Evolutionary conservation across 2,797 vertebrate genomes (phyloP), one percentile per base, ranked within the genome.

Genomic region (Caiman crocodilus): DNA sequence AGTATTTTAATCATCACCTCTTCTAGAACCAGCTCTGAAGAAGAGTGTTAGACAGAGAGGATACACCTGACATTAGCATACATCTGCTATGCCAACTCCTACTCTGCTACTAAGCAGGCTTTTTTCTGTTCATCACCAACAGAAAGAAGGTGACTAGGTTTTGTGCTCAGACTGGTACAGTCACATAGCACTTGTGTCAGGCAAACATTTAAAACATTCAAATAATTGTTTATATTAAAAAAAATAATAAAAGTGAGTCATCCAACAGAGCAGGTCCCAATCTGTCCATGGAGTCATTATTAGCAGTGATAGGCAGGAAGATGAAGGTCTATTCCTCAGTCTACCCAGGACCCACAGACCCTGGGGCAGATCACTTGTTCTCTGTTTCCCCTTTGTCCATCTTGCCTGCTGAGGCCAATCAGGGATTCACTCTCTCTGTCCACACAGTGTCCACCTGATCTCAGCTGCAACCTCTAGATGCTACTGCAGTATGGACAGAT

Each of bases 1-100:
- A 42, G 12, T 42, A 35, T 71, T 69, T 21, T 35, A 42, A 42
- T 21, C 67, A 42, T 76, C 21, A n/a, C 61, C 90, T 88, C 42
- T 87, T 85, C 58, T 76, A 81, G 74, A 92, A 89, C 76, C 1
- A 32, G 25, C 76, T 90, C 87, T 74, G 79, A 64, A 84, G 90
- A 59, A 88, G 12, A 80, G 4, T 80, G 18, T 61, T 82, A 23
- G 76, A 69, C 84, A 84, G 4, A 58, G 82, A 91, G 74, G 76
- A 25, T 25, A 80, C 32, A 10, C 28, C 56, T 87, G 60, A 28
- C 64, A 78, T 84, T 77, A 65, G 84, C 35, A 28, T 9, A 11
- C 23, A 50, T n/a, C 78, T 12, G 76, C 26, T 85, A 50, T n/a
- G 60, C 61, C 78, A 61, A 26, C 76, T 83, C 56, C 65, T 76